A percentile compares a stretch with the other conserved stretches of the same genome.
Evolutionary conservation across 37 sponge, comb jelly and placozoan genomes (phyloP).

Genomic region (Halisarca cf. caerulea): DNA sequence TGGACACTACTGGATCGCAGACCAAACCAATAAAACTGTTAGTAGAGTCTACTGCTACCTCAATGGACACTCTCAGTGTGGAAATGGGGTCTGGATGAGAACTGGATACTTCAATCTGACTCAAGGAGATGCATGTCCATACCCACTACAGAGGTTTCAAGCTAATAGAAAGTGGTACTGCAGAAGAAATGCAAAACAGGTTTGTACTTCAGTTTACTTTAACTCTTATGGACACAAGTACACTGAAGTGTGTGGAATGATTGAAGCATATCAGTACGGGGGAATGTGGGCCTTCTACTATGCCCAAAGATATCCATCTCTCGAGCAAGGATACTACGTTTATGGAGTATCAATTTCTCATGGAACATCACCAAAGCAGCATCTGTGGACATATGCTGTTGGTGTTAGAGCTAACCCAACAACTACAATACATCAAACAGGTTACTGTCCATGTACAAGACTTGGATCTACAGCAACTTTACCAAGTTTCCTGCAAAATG

Average conservation of each 20-base stretch:
- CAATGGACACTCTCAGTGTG: slow-evolving; percentile 16
- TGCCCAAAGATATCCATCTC: no score
- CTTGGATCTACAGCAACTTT: not conserved
- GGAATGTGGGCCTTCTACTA: not conserved
- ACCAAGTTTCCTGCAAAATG: not conserved
- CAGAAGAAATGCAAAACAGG: not conserved
- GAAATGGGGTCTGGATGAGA: slow-evolving; percentile 35
- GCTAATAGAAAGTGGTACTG: not conserved
- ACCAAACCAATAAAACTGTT: not conserved
- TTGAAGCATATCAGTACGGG: slow-evolving; percentile 18
- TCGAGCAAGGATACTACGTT: no score
- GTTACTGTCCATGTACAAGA: not conserved
- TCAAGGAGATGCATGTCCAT: not conserved
- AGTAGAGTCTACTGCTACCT: slow-evolving; percentile 14
- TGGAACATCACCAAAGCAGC: not conserved
- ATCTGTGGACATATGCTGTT: slow-evolving; percentile 22
- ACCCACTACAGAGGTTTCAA: slow-evolving; percentile 6
- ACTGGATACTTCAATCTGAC: slow-evolving; percentile 5
- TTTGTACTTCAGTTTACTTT: slow-evolving; percentile 16
- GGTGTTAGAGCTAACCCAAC: slow-evolving; percentile 1
- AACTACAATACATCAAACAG: not conserved
- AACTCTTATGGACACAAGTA: not conserved
- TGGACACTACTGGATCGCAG: slow-evolving; percentile 1
- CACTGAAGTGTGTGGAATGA: slow-evolving; percentile 18
- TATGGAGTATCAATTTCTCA: slow-evolving; percentile 11